Evolutionary conservation across 2,888 invertebrate species (phyloP), one percentile per base, ranked within the genome.

Genomic region (Epistrophella euchroma): DNA sequence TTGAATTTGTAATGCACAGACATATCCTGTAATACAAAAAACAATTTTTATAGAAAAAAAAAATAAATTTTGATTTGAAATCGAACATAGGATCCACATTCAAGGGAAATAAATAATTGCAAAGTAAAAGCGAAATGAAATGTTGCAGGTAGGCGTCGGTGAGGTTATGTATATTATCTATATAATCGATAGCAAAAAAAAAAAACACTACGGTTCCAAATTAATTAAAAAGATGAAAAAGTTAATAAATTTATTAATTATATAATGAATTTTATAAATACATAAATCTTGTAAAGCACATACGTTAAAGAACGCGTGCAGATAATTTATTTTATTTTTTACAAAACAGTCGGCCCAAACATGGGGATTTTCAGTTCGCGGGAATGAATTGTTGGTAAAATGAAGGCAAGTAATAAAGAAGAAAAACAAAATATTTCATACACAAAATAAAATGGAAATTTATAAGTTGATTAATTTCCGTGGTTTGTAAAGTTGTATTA

Each of bases 1-100:
- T 99, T 99, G 92, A 99, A 99, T 93, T 99, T 99, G 93, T 99
- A 99, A 93, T 99, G 99, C 89, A 99, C 98, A 91, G 98, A 98
- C 96, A 98, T 98, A 45, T 78, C 73, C 84, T 84, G 28, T 2
- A 83, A 74, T 15, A 19, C 9, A 32, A 15, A 60, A 72, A 25
- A 58, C 7, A 3, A 15, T 50, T 32, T 35, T 3, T 9, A 35
- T 7, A 35, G 19, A 35, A 35, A 32, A 32, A 19, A 6, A 32
- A 28, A 17, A 15, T 0, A 15, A 35, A 19, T 15, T 15, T 17
- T 2, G 6, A n/a, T n/a, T 43, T 17, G 15, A 35, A 58, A 11
- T 13, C 17, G 15, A 13, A 37, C 19, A 58, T 28, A 13, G 32
- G 0, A 11, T 58, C 17, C 58, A 35, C 11, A 22, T 6, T 37